Evolutionary conservation across 2,113 vertebrate genomes (phyloP).

Genomic region (Tiliqua scincoides): DNA sequence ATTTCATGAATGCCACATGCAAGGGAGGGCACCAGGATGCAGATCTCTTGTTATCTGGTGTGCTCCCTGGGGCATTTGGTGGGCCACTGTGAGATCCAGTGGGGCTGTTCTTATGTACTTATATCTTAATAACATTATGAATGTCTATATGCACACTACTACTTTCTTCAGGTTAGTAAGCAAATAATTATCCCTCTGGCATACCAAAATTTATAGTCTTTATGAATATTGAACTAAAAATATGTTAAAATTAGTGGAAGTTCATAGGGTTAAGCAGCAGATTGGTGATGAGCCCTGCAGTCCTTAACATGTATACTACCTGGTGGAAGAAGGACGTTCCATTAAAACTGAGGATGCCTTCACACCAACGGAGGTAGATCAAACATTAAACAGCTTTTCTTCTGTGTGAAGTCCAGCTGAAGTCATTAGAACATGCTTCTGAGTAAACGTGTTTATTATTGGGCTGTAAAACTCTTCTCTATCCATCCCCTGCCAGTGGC

Average conservation of each 20-base stretch:
- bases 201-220: background rate
- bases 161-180: background rate
- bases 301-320: background rate
- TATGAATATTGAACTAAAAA: background rate
- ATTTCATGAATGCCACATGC: too few relatives aligned
- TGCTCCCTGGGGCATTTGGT: too few relatives aligned
- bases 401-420: background rate
- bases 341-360: too few relatives aligned
- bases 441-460: background rate
- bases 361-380: too few relatives aligned
- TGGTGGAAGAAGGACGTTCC: background rate
- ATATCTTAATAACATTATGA: background rate
- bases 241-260: background rate
- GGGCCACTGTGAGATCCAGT: too few relatives aligned
- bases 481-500: slow-evolving; percentile 1
- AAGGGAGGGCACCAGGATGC: too few relatives aligned
- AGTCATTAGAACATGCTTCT: background rate
- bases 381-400: too few relatives aligned
- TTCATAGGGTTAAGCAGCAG: background rate
- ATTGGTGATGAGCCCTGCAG: too few relatives aligned
- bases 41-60: too few relatives aligned
- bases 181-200: background rate
- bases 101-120: too few relatives aligned
- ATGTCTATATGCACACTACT: background rate
- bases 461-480: background rate